These are phyloP conservation scores for Arvicanthis niloticus DNA, from an alignment of 2,113 vertebrate genomes.

Conservation along the genomic window DNA sequence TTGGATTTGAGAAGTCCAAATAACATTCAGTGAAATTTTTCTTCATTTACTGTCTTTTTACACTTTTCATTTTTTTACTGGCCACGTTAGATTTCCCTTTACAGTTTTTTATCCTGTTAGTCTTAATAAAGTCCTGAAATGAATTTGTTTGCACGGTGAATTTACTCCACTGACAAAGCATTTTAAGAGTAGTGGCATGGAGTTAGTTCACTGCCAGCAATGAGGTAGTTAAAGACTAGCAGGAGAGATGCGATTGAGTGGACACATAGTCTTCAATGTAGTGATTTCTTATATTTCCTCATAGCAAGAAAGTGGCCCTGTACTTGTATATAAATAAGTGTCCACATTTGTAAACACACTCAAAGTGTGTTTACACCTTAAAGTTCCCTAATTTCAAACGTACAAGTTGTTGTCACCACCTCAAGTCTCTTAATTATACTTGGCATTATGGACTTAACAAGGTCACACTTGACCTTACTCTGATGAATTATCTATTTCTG, in stretches of 20 bases:
- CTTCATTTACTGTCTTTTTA: neutral
- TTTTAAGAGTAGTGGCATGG: neutral
- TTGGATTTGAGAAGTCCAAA: neutral
- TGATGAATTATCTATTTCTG: neutral
- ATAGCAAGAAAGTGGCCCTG: rapidly evolving
- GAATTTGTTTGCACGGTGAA: rapidly evolving
- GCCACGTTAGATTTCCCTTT: neutral
- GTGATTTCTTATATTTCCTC: neutral
- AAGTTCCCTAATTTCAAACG: neutral
- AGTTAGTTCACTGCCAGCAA: neutral
- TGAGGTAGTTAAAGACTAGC: rapidly evolving
- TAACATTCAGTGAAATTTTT: neutral
- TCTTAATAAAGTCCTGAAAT: neutral
- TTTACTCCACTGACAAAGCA: neutral
- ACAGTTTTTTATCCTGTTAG: rapidly evolving
- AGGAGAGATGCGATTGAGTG: neutral
- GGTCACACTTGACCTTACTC: neutral
- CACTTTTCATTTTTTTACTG: neutral
- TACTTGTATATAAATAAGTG: neutral
- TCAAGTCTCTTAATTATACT: neutral
- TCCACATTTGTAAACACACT: neutral
- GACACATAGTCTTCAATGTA: rapidly evolving
- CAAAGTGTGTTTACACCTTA: neutral
- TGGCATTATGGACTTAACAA: neutral
- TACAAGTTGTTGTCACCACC: neutral